Conservation (phyloP, 2,888 invertebrate genomes). For the Eucriotettix oculatus region DNA sequence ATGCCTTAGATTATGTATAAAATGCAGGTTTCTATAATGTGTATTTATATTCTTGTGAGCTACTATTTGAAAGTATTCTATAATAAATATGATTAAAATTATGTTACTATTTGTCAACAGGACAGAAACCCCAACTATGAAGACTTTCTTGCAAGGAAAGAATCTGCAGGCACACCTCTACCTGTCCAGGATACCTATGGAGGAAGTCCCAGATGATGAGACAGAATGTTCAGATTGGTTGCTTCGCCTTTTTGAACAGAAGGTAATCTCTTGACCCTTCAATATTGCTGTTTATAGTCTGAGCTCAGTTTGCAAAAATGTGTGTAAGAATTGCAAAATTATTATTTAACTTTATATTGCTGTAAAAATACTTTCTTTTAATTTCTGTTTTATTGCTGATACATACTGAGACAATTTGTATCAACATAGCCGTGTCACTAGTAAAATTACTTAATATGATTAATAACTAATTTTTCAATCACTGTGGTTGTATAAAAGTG, state of each 20-base stretch:
- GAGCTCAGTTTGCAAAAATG: too few species aligned
- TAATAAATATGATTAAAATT: too few species aligned
- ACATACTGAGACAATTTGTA: too few species aligned
- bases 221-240: slow-evolving; percentile 64
- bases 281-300: too few species aligned
- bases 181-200: slow-evolving; percentile 65
- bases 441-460: too few species aligned
- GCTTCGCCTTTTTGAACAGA: slow-evolving; percentile 61
- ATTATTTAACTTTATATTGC: neutral
- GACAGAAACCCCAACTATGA: slow-evolving; percentile 46
- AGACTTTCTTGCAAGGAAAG: slow-evolving; percentile 56
- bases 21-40: too few species aligned
- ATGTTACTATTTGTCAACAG: neutral
- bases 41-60: too few species aligned
- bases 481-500: too few species aligned
- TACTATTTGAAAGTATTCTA: too few species aligned
- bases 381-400: neutral
- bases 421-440: too few species aligned
- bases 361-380: neutral
- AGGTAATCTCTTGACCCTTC: slow-evolving; percentile 34
- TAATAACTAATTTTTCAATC: too few species aligned
- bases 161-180: slow-evolving; percentile 56
- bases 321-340: neutral
- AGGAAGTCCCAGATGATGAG: slow-evolving; percentile 60
- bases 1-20: too few species aligned